Evolutionary conservation across 2,113 vertebrate genomes (phyloP).

Genomic region (Scalopus aquaticus): DNA sequence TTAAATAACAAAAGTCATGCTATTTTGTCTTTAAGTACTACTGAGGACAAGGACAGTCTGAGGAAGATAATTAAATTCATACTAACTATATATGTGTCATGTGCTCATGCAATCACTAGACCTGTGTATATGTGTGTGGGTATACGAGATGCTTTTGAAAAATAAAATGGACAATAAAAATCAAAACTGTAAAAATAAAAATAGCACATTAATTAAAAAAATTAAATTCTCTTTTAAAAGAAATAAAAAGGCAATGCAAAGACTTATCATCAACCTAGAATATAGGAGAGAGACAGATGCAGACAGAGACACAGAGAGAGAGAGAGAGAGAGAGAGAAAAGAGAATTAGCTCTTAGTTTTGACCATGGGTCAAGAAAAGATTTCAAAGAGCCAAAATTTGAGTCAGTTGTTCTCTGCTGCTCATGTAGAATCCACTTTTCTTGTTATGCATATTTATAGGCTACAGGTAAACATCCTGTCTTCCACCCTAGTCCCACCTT

Average conservation of each 20-base stretch:
- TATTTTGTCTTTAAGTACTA: neutral
- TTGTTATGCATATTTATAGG: neutral
- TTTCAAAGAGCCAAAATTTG: neutral
- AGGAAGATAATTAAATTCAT: neutral
- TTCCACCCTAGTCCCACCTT: neutral
- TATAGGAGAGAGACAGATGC: no score
- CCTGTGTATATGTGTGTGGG: neutral
- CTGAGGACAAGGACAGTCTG: neutral
- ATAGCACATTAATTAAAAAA: no score
- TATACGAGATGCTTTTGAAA: no score
- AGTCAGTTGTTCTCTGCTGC: neutral
- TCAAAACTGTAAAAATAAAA: no score
- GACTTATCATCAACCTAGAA: no score
- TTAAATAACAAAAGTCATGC: neutral
- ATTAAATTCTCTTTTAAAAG: no score
- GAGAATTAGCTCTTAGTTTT: neutral
- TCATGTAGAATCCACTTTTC: neutral
- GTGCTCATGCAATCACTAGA: neutral
- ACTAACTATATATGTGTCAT: neutral
- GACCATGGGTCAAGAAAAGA: neutral
- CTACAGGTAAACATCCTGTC: no score
- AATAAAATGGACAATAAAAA: no score
- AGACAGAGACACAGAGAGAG: no score
- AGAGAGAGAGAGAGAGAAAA: neutral
- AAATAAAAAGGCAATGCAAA: no score